Base-by-base conservation (phyloP, 1,140 invertebrate species). In the Arion vulgaris region DNA sequence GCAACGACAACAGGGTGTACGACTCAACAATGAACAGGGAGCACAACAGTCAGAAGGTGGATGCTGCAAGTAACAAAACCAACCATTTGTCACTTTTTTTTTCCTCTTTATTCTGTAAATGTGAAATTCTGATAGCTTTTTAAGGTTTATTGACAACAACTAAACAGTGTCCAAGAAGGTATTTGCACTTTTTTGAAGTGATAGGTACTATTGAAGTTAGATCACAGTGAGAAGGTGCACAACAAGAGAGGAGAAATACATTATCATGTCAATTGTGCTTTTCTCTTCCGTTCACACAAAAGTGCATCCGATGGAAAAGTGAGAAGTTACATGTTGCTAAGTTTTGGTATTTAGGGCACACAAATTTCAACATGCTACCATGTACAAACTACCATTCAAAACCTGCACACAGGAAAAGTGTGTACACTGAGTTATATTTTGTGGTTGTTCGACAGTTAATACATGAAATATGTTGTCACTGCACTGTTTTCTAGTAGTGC, bases 31-130 rank as follows among this genome's bases (percentile, higher is more conserved):
- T 87, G 92, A 94, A 93, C 88, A 90, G 84, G 94, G 95, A 90
- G 57, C 51, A 51, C 95, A 96, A 93, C 95, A 96, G 94, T 94
- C 96, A 91, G 95, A 95, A 92, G 89, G 92, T 79, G 96, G 96
- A 93, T 98, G 97, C 94, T 98, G 85, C 83, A 92, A 92, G 88
- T 92, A 90, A 81, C 78, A 66, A 32, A 23, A 32, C 2, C 62
- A 66, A 11, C 19, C n/a, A 32, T 34, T 32, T 13, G 32, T 66
- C 4, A 7, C n/a, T 5, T 32, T 66, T 17, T 32, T 66, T 66
- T 66, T 66, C 17, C 2, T 66, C 9, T 66, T 28, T 62, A n/a
- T n/a, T n/a, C 23, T 57, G 2, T 11, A 19, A 32, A 34, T 66
- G 62, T 66, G 28, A 34, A 66, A 66, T 32, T 66, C 62, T 66